Evolutionary conservation across 2,888 invertebrate genomes (phyloP).

Genomic region (Papilio elwesi): DNA sequence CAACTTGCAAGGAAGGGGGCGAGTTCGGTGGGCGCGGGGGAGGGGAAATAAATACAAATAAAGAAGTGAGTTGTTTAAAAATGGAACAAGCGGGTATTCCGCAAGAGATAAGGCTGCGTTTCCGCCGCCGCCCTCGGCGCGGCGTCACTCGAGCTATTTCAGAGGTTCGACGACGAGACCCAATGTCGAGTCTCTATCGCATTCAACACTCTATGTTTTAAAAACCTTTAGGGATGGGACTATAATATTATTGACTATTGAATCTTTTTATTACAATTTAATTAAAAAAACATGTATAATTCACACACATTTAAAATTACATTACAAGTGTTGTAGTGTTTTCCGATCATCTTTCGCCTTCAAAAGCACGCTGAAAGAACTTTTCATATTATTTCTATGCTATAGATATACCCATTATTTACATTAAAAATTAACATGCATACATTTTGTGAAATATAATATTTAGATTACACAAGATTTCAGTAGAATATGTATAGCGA

Average conservation of each 20-base stretch:
- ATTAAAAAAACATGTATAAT: too few species aligned
- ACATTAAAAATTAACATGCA: too few species aligned
- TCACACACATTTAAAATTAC: too few species aligned
- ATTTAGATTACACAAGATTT: too few species aligned
- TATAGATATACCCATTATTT: too few species aligned
- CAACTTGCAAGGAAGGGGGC: conserved; percentile 68
- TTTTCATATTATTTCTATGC: too few species aligned
- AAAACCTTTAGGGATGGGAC: conserved; percentile 73
- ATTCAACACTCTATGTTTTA: conserved; percentile 82
- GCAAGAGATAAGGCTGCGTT: conserved; percentile 81
- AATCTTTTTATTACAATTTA: too few species aligned
- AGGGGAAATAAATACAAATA: conserved; percentile 77
- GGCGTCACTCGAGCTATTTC: conserved; percentile 77
- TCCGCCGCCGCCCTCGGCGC: conserved; percentile 73
- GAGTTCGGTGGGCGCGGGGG: conserved; percentile 50
- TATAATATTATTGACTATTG: conserved; percentile 1
- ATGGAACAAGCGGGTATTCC: conserved; percentile 82
- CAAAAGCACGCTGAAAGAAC: too few species aligned
- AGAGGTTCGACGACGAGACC: conserved; percentile 78
- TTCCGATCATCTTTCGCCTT: too few species aligned
- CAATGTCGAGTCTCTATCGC: conserved; percentile 77
- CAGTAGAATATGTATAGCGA: too few species aligned
- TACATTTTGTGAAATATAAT: too few species aligned
- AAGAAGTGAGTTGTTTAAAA: conserved; percentile 84
- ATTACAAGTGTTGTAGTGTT: too few species aligned